A percentile compares a stretch with the other conserved stretches of the same genome.
These are phyloP conservation scores for Lucifuga dentata DNA, from an alignment of 2,113 vertebrate species.

Conservation along the genomic window DNA sequence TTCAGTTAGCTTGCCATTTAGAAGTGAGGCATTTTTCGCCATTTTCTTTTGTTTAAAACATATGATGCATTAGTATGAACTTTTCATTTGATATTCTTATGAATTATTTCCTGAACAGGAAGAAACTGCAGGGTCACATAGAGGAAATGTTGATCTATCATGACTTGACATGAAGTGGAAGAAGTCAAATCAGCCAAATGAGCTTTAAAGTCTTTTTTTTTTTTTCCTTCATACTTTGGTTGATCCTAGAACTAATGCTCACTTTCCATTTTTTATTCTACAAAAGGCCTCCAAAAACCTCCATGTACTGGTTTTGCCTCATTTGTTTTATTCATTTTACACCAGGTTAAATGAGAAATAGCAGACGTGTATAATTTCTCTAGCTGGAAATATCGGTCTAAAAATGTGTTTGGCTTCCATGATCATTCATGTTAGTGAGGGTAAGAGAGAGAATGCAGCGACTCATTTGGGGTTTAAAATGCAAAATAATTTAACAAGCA, in stretches of 20 bases:
- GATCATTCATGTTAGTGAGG: background rate
- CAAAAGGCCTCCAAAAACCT: too few relatives aligned
- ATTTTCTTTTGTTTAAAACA: background rate
- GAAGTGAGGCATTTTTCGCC: background rate
- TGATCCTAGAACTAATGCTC: too few relatives aligned
- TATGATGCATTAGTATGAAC: background rate
- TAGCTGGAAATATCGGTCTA: background rate
- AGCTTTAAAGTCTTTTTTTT: background rate
- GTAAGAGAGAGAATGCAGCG: background rate
- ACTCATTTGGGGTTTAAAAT: constrained; percentile 15
- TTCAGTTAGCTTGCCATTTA: background rate
- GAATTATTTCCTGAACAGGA: too few relatives aligned
- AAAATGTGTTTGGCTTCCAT: background rate
- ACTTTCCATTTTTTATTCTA: too few relatives aligned
- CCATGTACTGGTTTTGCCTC: background rate
- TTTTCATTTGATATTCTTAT: too few relatives aligned
- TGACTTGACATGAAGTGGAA: too few relatives aligned
- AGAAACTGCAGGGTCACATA: too few relatives aligned
- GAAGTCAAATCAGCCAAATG: too few relatives aligned
- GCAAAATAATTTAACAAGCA: constrained; percentile 24
- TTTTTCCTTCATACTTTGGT: too few relatives aligned
- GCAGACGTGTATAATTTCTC: background rate
- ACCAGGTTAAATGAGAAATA: background rate
- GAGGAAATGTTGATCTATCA: too few relatives aligned
- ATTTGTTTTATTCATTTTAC: background rate